phyloP scores from a whole-genome alignment of 2,113 vertebrate species.

The Panthera tigris region DNA sequence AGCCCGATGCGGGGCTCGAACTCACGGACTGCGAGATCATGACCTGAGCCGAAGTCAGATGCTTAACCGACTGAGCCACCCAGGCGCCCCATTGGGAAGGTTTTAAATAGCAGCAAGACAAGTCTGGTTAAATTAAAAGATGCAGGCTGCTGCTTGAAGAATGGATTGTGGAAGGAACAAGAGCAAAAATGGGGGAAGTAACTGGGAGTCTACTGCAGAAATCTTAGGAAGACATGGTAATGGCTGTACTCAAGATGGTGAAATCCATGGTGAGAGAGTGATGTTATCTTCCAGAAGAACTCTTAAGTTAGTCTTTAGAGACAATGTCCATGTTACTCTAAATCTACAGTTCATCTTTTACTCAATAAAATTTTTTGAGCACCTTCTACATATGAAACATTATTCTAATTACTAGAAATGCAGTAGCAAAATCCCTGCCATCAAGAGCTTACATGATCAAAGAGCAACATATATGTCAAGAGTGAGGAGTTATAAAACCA shows the following conservation, averaged over 20 bases:
- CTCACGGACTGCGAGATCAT: no score
- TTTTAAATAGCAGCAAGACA: background rate
- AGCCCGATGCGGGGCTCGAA: no score
- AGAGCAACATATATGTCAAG: background rate
- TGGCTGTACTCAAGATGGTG: background rate
- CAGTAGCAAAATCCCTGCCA: background rate
- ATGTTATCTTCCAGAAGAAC: background rate
- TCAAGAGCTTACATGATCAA: background rate
- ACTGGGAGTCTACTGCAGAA: background rate
- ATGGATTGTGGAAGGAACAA: background rate
- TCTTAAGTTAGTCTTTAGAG: background rate
- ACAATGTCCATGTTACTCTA: background rate
- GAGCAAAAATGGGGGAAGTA: background rate
- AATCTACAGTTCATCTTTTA: background rate
- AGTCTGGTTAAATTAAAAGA: background rate
- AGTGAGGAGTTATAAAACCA: background rate
- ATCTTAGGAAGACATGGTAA: background rate
- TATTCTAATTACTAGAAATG: background rate
- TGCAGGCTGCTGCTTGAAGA: background rate
- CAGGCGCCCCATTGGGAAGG: background rate
- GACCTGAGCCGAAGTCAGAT: no score
- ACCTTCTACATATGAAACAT: background rate
- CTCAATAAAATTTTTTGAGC: background rate
- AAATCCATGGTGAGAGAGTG: background rate
- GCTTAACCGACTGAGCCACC: no score